These are phyloP conservation scores for Geotrypetes seraphini DNA, from an alignment of 2,797 vertebrate genomes.

Conservation along the genomic window DNA sequence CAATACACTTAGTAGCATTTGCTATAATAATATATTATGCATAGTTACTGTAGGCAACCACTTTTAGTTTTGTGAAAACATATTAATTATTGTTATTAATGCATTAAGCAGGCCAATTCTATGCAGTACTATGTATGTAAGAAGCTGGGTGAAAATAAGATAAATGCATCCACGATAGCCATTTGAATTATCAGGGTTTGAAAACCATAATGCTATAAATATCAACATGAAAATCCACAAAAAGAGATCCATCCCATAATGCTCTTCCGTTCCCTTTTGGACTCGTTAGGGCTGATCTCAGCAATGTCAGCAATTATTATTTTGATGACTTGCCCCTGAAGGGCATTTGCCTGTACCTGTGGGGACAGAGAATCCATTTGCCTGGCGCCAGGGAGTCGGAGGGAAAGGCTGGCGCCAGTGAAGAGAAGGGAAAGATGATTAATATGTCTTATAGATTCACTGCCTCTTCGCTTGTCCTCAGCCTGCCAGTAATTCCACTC, in stretches of 20 bases:
- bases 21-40: no score
- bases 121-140: no score
- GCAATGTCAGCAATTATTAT: conserved; percentile 58
- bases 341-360: conserved; percentile 51
- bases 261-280: conserved; percentile 34
- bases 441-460: conserved; percentile 68
- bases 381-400: conserved; percentile 67
- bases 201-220: conserved; percentile 11
- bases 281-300: conserved; percentile 46
- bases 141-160: no score
- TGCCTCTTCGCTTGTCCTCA: conserved; percentile 56
- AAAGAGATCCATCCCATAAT: conserved; percentile 21
- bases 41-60: no score
- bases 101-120: no score
- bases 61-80: no score
- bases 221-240: conserved; percentile 17
- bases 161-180: no score
- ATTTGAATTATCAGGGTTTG: no score
- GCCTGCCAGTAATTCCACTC: conserved; percentile 57
- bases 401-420: conserved; percentile 58
- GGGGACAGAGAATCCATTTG: conserved; percentile 56
- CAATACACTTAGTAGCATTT: no score
- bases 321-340: conserved; percentile 59
- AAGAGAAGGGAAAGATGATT: conserved; percentile 62
- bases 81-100: no score